These are phyloP conservation scores for Pyralis farinalis DNA, from an alignment of 2,888 invertebrate genomes.

Conservation along the genomic window DNA sequence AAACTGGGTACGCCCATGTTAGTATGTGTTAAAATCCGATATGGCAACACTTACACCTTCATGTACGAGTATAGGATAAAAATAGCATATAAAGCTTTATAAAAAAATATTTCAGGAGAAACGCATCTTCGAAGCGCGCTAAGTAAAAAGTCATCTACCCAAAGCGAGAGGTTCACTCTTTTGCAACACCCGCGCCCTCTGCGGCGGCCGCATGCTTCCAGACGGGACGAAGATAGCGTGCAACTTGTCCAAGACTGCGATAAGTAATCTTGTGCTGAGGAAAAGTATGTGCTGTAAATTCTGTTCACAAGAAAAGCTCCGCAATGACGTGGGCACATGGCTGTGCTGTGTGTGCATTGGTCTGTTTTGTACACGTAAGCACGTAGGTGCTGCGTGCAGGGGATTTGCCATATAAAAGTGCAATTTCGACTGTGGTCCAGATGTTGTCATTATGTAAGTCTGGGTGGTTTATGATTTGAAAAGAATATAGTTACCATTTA, in stretches of 20 bases:
- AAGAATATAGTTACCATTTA: neutral
- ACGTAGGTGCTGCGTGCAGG: neutral
- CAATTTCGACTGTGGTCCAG: neutral
- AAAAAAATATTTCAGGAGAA: slow-evolving; percentile 72
- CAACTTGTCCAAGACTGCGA: slow-evolving; percentile 63
- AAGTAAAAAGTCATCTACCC: slow-evolving; percentile 51
- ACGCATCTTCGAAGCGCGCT: slow-evolving; percentile 67
- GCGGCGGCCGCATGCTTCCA: slow-evolving; percentile 43
- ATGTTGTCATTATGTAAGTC: neutral
- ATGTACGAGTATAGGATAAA: too few relatives aligned
- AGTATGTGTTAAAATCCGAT: too few relatives aligned
- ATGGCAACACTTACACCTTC: too few relatives aligned
- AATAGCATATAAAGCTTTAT: too few relatives aligned
- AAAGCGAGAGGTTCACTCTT: slow-evolving; percentile 62
- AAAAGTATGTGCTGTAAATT: slow-evolving; percentile 1
- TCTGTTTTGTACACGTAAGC: neutral
- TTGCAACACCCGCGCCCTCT: slow-evolving; percentile 65
- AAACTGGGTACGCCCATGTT: too few relatives aligned
- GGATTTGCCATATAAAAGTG: neutral
- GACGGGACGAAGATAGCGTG: slow-evolving; percentile 58
- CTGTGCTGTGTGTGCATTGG: neutral
- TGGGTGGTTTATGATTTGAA: neutral
- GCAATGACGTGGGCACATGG: neutral
- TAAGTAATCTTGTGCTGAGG: slow-evolving; percentile 36
- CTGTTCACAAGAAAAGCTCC: slow-evolving; percentile 2